These are phyloP conservation scores for Oryzias woworae DNA, from an alignment of 2,113 vertebrate species.

Conservation along the genomic window DNA sequence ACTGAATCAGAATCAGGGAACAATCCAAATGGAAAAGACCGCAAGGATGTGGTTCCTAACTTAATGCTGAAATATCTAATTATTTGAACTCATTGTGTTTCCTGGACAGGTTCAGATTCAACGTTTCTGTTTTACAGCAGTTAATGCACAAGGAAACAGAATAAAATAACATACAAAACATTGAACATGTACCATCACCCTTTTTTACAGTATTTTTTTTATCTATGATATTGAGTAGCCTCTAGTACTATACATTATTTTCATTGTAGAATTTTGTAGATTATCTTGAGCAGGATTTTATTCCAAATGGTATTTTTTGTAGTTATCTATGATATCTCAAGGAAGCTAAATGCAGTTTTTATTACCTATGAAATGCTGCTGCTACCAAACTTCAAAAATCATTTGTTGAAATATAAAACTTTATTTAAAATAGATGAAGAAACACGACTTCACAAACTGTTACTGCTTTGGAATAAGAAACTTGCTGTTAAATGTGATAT, in stretches of 20 bases:
- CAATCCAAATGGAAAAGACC: conserved; percentile 16
- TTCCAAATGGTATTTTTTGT: conserved; percentile 1
- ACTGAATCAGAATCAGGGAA: conserved; percentile 2
- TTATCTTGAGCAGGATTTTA: conserved; percentile 51
- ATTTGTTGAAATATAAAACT: conserved; percentile 14
- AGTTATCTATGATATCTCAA: conserved; percentile 45
- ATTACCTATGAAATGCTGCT: conserved; percentile 16
- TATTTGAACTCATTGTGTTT: too few relatives aligned
- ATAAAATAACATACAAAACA: too few relatives aligned
- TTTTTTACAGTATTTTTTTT: neutral
- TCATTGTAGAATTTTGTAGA: conserved; percentile 46
- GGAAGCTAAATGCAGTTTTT: conserved; percentile 46
- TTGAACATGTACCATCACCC: neutral
- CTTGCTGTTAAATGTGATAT: neutral
- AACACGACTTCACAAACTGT: conserved; percentile 1
- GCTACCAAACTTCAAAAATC: conserved; percentile 11
- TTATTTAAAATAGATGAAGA: neutral
- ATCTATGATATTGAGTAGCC: conserved; percentile 19
- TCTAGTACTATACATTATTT: conserved; percentile 28
- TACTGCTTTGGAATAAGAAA: conserved; percentile 3
- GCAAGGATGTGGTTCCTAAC: neutral
- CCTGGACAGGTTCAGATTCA: too few relatives aligned
- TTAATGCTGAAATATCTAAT: neutral
- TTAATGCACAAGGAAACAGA: too few relatives aligned
- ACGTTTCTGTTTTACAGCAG: too few relatives aligned